Evolutionary conservation across 2,797 vertebrate genomes (phyloP).

Genomic region (Synanceia verrucosa): DNA sequence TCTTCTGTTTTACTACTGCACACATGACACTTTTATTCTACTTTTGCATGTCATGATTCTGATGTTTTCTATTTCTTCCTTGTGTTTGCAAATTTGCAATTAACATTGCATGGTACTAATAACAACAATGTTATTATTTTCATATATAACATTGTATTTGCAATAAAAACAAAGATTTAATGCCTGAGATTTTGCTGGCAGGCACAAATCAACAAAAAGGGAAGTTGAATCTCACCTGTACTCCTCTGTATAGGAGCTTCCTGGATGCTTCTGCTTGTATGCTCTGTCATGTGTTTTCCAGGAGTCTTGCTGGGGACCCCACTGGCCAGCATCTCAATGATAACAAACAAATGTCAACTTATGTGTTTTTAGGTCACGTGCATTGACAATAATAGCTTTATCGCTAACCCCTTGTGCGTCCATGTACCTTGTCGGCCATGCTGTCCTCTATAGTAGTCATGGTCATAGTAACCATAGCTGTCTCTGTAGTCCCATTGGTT

Average conservation of each 20-base stretch:
- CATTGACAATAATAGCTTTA: neutral
- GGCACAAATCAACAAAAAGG: neutral
- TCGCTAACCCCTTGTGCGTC: neutral
- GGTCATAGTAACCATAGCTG: constrained; percentile 70
- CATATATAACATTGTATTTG: neutral
- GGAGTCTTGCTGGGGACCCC: constrained; percentile 56
- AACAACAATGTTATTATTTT: neutral
- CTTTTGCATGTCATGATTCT: no score
- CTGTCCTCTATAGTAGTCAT: constrained; percentile 70
- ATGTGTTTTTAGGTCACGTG: neutral
- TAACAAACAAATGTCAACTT: neutral
- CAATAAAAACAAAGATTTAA: neutral
- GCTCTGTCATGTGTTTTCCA: constrained; percentile 47
- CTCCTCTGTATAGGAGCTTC: constrained; percentile 50
- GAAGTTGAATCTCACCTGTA: constrained; percentile 59
- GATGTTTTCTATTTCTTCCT: neutral
- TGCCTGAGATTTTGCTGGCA: neutral
- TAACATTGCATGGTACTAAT: neutral
- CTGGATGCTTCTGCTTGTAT: constrained; percentile 49
- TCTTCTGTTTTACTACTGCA: neutral
- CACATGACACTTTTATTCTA: neutral
- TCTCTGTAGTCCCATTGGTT: constrained; percentile 74
- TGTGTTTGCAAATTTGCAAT: no score
- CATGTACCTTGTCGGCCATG: constrained; percentile 65
- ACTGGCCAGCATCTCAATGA: constrained; percentile 61